A percentile compares a stretch with the other conserved stretches of the same genome.
Conservation (phyloP, 2,888 invertebrate genomes). For the Drosophila koepferae region DNA sequence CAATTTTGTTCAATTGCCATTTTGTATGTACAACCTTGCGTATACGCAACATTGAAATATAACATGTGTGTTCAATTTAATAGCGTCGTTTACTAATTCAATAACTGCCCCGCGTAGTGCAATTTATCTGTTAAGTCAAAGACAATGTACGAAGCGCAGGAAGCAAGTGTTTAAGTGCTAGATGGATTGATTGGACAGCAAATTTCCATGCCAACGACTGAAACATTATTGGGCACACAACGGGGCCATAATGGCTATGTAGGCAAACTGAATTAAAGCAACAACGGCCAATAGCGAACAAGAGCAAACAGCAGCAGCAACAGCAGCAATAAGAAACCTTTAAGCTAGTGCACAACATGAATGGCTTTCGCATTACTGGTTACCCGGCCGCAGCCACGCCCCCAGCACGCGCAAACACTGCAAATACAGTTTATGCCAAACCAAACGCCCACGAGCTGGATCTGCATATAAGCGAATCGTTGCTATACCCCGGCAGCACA, state of each 20-base stretch:
- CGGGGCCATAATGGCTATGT: constrained; percentile 44
- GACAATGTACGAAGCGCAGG: constrained; percentile 18
- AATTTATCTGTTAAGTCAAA: constrained; percentile 47
- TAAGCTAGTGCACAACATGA: constrained; percentile 62
- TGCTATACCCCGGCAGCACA: constrained; percentile 71
- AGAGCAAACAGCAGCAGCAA: constrained; percentile 28
- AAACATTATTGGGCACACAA: background rate
- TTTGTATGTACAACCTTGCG: constrained; percentile 14
- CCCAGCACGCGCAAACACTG: constrained; percentile 37
- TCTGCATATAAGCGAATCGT: constrained; percentile 78
- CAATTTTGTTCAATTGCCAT: constrained; percentile 34
- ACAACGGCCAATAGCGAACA: constrained; percentile 58
- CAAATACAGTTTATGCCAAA: constrained; percentile 58
- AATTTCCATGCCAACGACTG: constrained; percentile 29
- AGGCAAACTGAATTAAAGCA: constrained; percentile 45
- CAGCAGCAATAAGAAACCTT: constrained; percentile 13
- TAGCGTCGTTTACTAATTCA: constrained; percentile 25
- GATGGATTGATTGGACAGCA: constrained; percentile 44
- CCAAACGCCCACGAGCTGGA: constrained; percentile 74
- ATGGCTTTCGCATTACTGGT: constrained; percentile 82
- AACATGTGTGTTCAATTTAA: constrained; percentile 18
- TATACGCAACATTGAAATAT: constrained; percentile 33
- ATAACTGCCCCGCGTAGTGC: constrained; percentile 50
- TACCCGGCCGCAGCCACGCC: constrained; percentile 77
- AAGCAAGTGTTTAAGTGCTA: constrained; percentile 52